Percentiles rank a stretch among this genome's conserved stretches.
phyloP scores from a whole-genome alignment of 1,140 invertebrate species.

The Brachionus sp. region DNA sequence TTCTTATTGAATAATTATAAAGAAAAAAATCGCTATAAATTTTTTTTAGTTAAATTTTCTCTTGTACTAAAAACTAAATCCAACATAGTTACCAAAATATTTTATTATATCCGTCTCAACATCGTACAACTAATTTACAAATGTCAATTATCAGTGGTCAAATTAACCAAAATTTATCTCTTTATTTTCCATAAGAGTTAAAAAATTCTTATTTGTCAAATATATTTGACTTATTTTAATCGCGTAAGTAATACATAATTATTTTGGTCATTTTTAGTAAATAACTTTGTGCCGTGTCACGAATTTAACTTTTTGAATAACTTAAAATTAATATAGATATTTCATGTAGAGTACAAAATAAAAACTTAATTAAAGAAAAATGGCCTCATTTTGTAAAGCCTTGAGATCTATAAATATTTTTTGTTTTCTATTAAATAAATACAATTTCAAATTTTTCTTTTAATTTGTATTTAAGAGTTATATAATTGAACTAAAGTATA shows the following conservation, averaged over 20 bases:
- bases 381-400: background rate
- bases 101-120: background rate
- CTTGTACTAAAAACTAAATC: background rate
- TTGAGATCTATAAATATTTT: background rate
- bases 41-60: background rate
- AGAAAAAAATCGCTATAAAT: background rate
- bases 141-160: background rate
- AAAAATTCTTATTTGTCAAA: background rate
- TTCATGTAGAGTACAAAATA: background rate
- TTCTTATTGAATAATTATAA: background rate
- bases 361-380: background rate
- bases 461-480: background rate
- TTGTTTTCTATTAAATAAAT: background rate
- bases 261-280: background rate
- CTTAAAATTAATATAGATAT: background rate
- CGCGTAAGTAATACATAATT: background rate
- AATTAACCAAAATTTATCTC: background rate
- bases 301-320: background rate
- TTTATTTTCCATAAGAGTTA: background rate
- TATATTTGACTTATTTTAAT: background rate
- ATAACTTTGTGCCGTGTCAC: background rate
- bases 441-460: background rate
- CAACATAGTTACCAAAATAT: constrained; percentile 3
- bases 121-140: background rate
- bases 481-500: background rate